phyloP scores from a whole-genome alignment of 1,140 invertebrate genomes.

The Drosophila malerkotliana region DNA sequence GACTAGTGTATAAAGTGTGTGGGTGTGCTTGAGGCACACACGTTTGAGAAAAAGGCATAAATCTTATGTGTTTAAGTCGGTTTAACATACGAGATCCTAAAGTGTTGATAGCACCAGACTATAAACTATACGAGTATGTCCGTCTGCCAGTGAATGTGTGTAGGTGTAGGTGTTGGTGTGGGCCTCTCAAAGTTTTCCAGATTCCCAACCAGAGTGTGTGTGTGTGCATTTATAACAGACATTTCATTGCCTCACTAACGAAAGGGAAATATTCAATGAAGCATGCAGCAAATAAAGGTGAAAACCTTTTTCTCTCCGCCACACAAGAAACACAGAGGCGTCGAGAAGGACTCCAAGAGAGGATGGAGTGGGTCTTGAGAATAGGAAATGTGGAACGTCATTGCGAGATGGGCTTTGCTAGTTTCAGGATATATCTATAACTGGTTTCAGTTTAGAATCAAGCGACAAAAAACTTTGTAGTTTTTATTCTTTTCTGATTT shows the following conservation, averaged over 20 bases:
- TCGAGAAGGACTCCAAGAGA: background rate
- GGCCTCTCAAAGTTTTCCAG: conserved; percentile 31
- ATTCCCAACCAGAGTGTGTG: background rate
- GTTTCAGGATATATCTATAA: conserved; percentile 3
- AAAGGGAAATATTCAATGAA: conserved; percentile 69
- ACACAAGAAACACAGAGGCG: conserved; percentile 20
- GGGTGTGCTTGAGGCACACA: conserved; percentile 21
- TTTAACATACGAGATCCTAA: conserved; percentile 69
- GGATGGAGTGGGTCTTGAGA: background rate
- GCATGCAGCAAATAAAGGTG: conserved; percentile 67
- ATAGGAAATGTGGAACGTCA: conserved; percentile 11
- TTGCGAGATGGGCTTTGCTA: conserved; percentile 21
- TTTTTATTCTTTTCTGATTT: background rate
- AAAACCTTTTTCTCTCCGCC: conserved; percentile 53
- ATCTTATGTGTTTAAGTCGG: conserved; percentile 67
- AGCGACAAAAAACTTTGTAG: no score
- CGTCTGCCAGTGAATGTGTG: conserved; percentile 17
- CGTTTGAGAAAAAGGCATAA: conserved; percentile 61
- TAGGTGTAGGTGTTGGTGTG: conserved; percentile 4
- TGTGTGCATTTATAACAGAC: conserved; percentile 64
- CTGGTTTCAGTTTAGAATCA: no score
- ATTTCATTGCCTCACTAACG: conserved; percentile 69
- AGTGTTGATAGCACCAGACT: conserved; percentile 67
- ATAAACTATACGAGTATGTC: conserved; percentile 55
- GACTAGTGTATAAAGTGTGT: background rate